Evolutionary conservation across 2,797 vertebrate genomes (phyloP).

Genomic region (Enteromius fasciolatus): DNA sequence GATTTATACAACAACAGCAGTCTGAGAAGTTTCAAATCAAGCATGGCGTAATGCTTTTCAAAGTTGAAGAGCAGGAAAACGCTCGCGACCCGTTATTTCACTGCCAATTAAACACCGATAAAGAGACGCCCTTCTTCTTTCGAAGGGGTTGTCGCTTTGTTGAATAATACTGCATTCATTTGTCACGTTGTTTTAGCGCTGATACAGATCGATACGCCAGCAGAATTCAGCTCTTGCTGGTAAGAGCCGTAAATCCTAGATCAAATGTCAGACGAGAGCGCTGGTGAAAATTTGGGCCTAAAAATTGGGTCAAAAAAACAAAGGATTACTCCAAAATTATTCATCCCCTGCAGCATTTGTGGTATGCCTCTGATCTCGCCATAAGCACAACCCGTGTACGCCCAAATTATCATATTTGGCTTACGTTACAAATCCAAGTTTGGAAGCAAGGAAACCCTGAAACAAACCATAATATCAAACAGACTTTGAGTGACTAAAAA

Average conservation of each 20-base stretch:
- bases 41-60: slow-evolving; percentile 48
- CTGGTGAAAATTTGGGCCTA: slow-evolving; percentile 45
- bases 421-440: slow-evolving; percentile 14
- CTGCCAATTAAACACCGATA: slow-evolving; percentile 46
- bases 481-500: neutral
- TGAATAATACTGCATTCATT: slow-evolving; percentile 1
- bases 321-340: slow-evolving; percentile 52
- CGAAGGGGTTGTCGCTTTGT: slow-evolving; percentile 28
- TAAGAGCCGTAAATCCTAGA: slow-evolving; percentile 17
- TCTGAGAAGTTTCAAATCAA: slow-evolving; percentile 54
- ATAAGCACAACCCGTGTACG: slow-evolving; percentile 30
- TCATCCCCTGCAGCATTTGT: slow-evolving; percentile 48
- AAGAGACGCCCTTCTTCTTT: slow-evolving; percentile 29
- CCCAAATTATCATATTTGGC: slow-evolving; percentile 47
- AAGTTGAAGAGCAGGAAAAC: slow-evolving; percentile 43
- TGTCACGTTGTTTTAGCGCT: neutral
- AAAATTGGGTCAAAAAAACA: slow-evolving; percentile 56
- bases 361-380: slow-evolving; percentile 51
- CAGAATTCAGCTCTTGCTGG: neutral
- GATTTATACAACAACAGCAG: slow-evolving; percentile 57
- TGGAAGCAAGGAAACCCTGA: slow-evolving; percentile 19
- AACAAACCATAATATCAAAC: slow-evolving; percentile 19
- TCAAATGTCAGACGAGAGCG: slow-evolving; percentile 35
- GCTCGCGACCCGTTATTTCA: slow-evolving; percentile 32
- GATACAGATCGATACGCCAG: neutral